A percentile compares a stretch with the other conserved stretches of the same genome.
Evolutionary conservation across 2,113 vertebrate species (phyloP).

Genomic region (Gallinago undulata): DNA sequence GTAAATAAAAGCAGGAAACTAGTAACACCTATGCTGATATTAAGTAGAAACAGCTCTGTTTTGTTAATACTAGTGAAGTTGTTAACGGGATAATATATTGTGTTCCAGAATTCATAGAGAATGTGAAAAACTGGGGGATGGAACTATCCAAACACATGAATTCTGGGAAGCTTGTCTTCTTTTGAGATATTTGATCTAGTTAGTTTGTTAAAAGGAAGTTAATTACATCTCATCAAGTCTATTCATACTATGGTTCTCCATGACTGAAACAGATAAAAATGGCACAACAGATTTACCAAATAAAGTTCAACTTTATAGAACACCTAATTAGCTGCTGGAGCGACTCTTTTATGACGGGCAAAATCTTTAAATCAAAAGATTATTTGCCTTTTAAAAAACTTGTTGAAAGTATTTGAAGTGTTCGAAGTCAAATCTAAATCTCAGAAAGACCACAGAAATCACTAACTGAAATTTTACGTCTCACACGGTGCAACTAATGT

Average conservation of each 20-base stretch:
- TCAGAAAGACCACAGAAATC: not conserved
- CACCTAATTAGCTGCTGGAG: not conserved
- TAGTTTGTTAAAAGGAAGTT: not conserved
- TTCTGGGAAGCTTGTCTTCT: not conserved
- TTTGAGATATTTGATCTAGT: not conserved
- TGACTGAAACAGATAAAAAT: not conserved
- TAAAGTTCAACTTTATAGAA: not conserved
- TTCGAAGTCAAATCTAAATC: not conserved
- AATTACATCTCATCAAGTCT: not conserved
- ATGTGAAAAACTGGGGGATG: not conserved
- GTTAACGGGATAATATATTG: not conserved
- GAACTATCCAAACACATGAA: not conserved
- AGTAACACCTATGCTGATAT: not conserved
- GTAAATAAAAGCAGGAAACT: not conserved
- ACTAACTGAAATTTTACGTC: not conserved
- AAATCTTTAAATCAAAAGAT: not conserved
- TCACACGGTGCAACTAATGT: not conserved
- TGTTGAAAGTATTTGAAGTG: not conserved
- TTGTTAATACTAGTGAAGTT: not conserved
- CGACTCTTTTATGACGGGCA: not conserved
- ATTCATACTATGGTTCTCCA: not conserved
- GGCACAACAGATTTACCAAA: not conserved
- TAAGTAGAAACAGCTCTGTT: not conserved
- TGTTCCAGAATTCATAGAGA: not conserved
- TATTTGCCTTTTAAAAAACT: not conserved